phyloP scores from a whole-genome alignment of 2,113 vertebrate species.

The Saccopteryx bilineata region DNA sequence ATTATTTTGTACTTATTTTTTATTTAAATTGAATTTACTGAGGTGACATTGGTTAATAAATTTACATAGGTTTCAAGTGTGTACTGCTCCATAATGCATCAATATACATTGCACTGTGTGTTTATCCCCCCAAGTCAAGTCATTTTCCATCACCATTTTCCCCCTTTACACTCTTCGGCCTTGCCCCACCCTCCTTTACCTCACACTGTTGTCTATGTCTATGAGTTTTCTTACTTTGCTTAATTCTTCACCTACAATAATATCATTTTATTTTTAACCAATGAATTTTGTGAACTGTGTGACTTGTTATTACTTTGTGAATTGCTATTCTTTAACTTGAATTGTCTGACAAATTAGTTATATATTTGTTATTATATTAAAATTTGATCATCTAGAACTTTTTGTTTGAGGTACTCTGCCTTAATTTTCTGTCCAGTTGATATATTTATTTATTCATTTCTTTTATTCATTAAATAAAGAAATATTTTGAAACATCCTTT shows the following conservation, averaged over 20 bases:
- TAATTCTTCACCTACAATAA: background rate
- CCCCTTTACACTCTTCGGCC: too few relatives aligned
- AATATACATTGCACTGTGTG: too few relatives aligned
- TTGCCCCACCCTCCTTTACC: too few relatives aligned
- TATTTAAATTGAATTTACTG: too few relatives aligned
- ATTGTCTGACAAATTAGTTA: background rate
- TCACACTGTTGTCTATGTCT: too few relatives aligned
- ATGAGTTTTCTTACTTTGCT: too few relatives aligned
- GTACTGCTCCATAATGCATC: too few relatives aligned
- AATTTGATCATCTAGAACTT: background rate
- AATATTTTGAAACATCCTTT: background rate
- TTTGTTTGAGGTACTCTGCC: background rate
- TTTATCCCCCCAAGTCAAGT: too few relatives aligned
- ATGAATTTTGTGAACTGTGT: background rate
- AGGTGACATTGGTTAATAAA: too few relatives aligned
- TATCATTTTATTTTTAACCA: background rate
- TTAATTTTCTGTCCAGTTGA: background rate
- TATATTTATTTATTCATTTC: background rate
- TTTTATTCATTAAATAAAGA: constrained; percentile 1
- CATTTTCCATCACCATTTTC: too few relatives aligned
- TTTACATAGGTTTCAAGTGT: too few relatives aligned
- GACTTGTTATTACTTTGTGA: constrained; percentile 41
- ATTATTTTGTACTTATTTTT: too few relatives aligned
- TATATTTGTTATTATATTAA: constrained; percentile 7
- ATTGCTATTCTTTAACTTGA: background rate